A percentile compares a stretch with the other conserved stretches of the same genome.
phyloP scores from a whole-genome alignment of 2,888 invertebrate species.

The Drosophila mettleri region DNA sequence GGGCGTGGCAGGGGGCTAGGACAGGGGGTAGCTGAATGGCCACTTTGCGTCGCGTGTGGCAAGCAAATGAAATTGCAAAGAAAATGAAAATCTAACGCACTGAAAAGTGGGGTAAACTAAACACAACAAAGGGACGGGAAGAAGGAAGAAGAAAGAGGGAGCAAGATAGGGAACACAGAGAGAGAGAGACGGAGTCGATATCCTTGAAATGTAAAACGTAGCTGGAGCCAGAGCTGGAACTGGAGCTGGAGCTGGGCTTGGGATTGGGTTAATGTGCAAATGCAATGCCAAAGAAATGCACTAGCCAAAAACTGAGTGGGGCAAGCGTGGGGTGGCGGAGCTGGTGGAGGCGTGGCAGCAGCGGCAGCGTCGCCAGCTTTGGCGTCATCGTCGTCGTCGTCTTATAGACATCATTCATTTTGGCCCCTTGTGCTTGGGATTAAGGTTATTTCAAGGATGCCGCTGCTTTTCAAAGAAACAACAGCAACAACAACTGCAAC shows the following conservation, averaged over 20 bases:
- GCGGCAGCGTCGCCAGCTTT: neutral
- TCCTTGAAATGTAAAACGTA: slow-evolving; percentile 74
- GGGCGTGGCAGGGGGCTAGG: neutral
- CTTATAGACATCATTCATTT: slow-evolving; percentile 82
- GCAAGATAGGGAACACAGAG: too few relatives aligned
- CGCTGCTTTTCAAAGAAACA: slow-evolving; percentile 34
- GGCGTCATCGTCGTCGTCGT: slow-evolving; percentile 36
- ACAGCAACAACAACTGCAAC: slow-evolving; percentile 19
- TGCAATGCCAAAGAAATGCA: slow-evolving; percentile 55
- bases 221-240: slow-evolving; percentile 17
- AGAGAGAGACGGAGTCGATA: slow-evolving; percentile 51
- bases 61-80: slow-evolving; percentile 78
- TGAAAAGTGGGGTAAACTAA: slow-evolving; percentile 78
- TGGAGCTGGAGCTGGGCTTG: slow-evolving; percentile 1
- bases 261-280: slow-evolving; percentile 20
- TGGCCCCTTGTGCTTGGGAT: slow-evolving; percentile 81
- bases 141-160: neutral
- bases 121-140: slow-evolving; percentile 21
- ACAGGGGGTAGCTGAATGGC: slow-evolving; percentile 41
- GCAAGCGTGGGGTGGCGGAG: neutral
- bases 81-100: slow-evolving; percentile 77
- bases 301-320: slow-evolving; percentile 14
- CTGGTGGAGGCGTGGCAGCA: neutral
- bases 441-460: slow-evolving; percentile 84
- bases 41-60: slow-evolving; percentile 76